Evolutionary conservation across 2,113 vertebrate species (phyloP).

Genomic region (Budorcas taxicolor): DNA sequence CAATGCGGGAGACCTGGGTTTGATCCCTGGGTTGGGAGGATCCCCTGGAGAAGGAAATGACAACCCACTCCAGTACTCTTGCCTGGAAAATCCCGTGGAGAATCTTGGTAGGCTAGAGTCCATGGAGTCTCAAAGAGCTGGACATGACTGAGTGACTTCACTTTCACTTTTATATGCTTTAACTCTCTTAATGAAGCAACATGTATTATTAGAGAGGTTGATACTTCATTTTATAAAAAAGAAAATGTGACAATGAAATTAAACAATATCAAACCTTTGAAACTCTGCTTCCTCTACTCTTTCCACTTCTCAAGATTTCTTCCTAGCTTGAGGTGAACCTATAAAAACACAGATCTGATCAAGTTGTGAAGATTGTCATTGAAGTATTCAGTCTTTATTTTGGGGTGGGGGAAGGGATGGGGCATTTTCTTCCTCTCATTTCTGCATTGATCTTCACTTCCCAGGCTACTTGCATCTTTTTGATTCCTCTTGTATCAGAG

Average conservation of each 20-base stretch:
- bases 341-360: not conserved
- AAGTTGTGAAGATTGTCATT: not conserved
- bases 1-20: too few relatives aligned
- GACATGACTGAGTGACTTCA: too few relatives aligned
- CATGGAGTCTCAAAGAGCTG: too few relatives aligned
- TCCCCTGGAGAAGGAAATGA: too few relatives aligned
- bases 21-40: too few relatives aligned
- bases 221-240: not conserved
- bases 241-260: not conserved
- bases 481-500: not conserved
- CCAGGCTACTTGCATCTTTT: not conserved
- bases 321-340: not conserved
- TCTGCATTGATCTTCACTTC: not conserved
- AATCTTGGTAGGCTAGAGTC: too few relatives aligned
- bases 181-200: not conserved
- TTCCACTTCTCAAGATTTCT: not conserved
- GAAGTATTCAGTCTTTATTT: not conserved
- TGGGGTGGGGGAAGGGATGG: fast-evolving
- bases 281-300: not conserved
- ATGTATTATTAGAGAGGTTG: not conserved
- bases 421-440: not conserved
- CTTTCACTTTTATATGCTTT: not conserved
- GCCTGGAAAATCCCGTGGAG: too few relatives aligned
- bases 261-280: not conserved
- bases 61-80: too few relatives aligned